Percentiles rank a stretch among this genome's conserved stretches.
Evolutionary conservation across 2,113 vertebrate species (phyloP).

Genomic region (Nerophis lumbriciformis): DNA sequence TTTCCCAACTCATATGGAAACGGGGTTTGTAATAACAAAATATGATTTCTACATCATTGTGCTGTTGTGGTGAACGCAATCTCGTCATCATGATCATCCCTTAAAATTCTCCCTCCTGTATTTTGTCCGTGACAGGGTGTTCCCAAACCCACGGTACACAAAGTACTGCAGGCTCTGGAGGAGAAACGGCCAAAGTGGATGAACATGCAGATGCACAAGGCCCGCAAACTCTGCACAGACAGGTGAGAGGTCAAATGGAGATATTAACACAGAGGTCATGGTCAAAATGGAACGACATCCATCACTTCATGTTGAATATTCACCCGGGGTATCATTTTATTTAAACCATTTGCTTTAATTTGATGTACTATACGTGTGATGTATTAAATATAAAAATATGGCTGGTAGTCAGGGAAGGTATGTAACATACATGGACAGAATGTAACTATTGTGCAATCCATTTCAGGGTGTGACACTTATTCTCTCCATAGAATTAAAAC

Average conservation of each 20-base stretch:
- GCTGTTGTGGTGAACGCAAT: background rate
- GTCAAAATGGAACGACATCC: conserved; percentile 20
- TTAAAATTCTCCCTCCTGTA: background rate
- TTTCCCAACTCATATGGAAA: too few species aligned
- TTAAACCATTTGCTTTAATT: conserved; percentile 18
- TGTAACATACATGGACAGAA: too few species aligned
- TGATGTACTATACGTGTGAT: conserved; percentile 23
- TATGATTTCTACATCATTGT: too few species aligned
- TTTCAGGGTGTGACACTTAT: background rate
- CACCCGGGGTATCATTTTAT: conserved; percentile 6
- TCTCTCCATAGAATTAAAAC: background rate
- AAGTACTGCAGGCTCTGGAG: conserved; percentile 83
- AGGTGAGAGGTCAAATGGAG: conserved; percentile 71
- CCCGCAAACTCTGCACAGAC: conserved; percentile 79
- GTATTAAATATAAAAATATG: conserved; percentile 21
- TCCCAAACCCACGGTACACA: conserved; percentile 79
- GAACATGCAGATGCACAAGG: conserved; percentile 81
- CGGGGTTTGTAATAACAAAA: too few species aligned
- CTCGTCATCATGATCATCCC: background rate
- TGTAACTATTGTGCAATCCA: background rate
- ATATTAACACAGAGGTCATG: conserved; percentile 23
- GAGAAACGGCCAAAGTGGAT: conserved; percentile 87
- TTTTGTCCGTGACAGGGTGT: conserved; percentile 50
- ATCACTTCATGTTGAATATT: conserved; percentile 32
- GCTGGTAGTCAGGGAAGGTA: conserved; percentile 6